Base-by-base conservation (phyloP, 2,797 vertebrate species). In the Discoglossus pictus region DNA sequence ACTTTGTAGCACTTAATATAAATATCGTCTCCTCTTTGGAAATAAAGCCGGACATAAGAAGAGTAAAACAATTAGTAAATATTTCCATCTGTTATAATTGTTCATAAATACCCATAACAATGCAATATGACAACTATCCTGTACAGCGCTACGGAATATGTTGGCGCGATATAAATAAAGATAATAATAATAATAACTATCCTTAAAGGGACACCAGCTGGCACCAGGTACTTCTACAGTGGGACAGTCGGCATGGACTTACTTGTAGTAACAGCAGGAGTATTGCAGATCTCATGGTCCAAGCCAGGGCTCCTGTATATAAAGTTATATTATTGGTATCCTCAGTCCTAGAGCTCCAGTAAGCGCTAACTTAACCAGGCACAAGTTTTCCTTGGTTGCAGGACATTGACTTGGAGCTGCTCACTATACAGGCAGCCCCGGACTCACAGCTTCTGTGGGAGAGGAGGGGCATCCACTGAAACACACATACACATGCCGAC, bases 181-280 rank as follows among this genome's bases (percentile, higher is more conserved):
- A n/a, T n/a, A n/a, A n/a, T n/a, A n/a, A n/a, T n/a, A n/a, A n/a
- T n/a, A n/a, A n/a, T n/a, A n/a, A n/a, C n/a, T n/a, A n/a, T n/a
- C n/a, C n/a, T n/a, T n/a, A n/a, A n/a, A n/a, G n/a, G n/a, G n/a
- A n/a, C n/a, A n/a, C n/a, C n/a, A n/a, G n/a, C n/a, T n/a, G 39
- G 39, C 39, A 42, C 39, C 17, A 15, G 39, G 39, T 16, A 42
- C 39, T 2, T 13, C n/a, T 16, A 6, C 17, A 18, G 16, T 16
- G 1, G 20, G 5, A 44, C 13, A 21, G 16, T 4, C 17, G 2
- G 2, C n/a, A n/a, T n/a, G n/a, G 21, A 71, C 68, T 71, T 71
- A 71, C 68, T 64, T 71, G 68, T 3, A 71, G 44, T 6, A 44
- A 11, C 20, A 71, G 52, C 12, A 71, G 7, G n/a, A 59, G 17